phyloP scores from a whole-genome alignment of 2,113 vertebrate species.

The Theristicus caerulescens region DNA sequence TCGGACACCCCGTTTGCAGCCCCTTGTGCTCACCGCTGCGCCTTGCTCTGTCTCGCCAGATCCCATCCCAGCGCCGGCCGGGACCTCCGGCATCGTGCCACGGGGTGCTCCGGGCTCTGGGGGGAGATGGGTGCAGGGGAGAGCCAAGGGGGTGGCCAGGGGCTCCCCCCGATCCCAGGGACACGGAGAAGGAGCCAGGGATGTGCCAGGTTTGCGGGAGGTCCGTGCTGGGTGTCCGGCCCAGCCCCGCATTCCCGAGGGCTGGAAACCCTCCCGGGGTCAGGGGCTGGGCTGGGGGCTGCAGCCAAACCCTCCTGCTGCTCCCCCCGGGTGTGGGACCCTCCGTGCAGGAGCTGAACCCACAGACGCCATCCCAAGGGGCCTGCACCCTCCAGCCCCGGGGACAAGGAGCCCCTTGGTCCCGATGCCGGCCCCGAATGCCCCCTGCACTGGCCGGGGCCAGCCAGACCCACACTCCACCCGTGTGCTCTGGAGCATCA shows the following conservation, averaged over 20 bases:
- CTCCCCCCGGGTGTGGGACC: too few species aligned
- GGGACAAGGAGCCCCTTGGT: neutral
- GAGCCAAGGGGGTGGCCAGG: neutral
- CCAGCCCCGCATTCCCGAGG: conserved; percentile 14
- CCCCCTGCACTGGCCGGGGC: neutral
- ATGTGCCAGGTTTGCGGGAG: neutral
- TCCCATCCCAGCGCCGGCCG: accelerated
- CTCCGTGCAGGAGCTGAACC: neutral
- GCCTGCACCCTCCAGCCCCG: accelerated
- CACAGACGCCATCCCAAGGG: neutral
- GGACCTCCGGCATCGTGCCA: neutral
- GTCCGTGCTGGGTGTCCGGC: neutral
- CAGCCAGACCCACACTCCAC: neutral
- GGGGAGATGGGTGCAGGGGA: neutral
- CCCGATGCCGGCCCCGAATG: accelerated
- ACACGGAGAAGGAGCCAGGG: neutral
- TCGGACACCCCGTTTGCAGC: neutral
- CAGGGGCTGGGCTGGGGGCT: conserved; percentile 6
- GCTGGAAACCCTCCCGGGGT: neutral
- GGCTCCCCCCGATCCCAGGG: neutral
- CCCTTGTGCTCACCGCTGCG: neutral
- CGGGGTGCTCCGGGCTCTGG: neutral
- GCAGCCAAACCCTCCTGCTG: neutral
- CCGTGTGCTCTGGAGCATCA: neutral
- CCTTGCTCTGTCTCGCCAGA: accelerated